Evolutionary conservation across 2,113 vertebrate genomes (phyloP).

Genomic region (Pelobates fuscus): DNA sequence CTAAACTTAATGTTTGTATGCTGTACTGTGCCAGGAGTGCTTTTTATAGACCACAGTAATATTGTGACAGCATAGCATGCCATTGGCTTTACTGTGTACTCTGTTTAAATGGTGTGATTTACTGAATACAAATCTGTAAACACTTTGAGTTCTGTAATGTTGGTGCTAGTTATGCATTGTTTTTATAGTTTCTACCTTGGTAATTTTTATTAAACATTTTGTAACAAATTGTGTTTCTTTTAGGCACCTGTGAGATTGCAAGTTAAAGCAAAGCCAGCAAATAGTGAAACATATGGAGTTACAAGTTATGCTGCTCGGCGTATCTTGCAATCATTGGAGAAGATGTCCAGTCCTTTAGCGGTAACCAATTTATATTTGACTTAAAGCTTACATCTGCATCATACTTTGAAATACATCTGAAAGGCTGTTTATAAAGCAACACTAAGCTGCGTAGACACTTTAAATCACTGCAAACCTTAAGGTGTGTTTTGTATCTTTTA

Average conservation of each 20-base stretch:
- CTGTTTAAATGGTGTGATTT: too few species aligned
- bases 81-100: too few species aligned
- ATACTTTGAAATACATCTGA: too few species aligned
- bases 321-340: slow-evolving; percentile 92
- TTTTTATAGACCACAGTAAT: not conserved
- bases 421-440: too few species aligned
- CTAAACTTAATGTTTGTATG: not conserved
- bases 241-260: slow-evolving; percentile 89
- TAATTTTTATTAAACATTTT: too few species aligned
- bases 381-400: too few species aligned
- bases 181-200: too few species aligned
- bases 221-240: slow-evolving; percentile 7
- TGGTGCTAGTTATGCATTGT: too few species aligned
- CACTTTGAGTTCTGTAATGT: too few species aligned
- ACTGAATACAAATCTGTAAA: too few species aligned
- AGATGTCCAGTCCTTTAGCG: slow-evolving; percentile 94
- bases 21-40: not conserved
- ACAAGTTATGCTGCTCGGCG: slow-evolving; percentile 92
- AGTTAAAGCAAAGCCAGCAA: slow-evolving; percentile 90
- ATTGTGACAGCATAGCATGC: not conserved
- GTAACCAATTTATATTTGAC: slow-evolving; percentile 71
- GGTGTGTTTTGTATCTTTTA: too few species aligned
- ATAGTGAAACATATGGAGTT: slow-evolving; percentile 83
- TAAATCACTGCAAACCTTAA: too few species aligned
- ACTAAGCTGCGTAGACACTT: not conserved